Evolutionary conservation across 2,888 invertebrate species (phyloP).

Genomic region (Xylota segnis): DNA sequence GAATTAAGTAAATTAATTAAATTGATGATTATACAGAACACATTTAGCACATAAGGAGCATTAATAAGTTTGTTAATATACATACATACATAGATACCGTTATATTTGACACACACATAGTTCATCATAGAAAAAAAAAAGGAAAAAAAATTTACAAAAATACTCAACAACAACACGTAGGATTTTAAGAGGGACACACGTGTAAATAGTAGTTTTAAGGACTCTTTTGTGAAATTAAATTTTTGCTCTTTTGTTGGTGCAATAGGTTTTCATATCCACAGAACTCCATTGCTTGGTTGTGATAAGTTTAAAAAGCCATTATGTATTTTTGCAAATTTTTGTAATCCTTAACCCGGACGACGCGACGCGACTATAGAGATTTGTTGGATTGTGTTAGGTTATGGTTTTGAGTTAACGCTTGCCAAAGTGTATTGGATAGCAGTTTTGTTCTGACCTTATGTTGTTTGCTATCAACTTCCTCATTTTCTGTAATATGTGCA

Average conservation of each 20-base stretch:
- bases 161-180: slow-evolving; percentile 29
- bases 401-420: too few relatives aligned
- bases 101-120: slow-evolving; percentile 47
- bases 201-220: slow-evolving; percentile 70
- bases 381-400: neutral
- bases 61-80: slow-evolving; percentile 54
- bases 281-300: slow-evolving; percentile 70
- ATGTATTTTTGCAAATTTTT: slow-evolving; percentile 10
- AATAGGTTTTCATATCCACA: slow-evolving; percentile 36
- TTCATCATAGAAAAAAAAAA: slow-evolving; percentile 15
- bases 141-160: slow-evolving; percentile 34
- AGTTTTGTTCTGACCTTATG: too few relatives aligned
- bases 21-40: slow-evolving; percentile 48
- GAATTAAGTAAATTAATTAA: slow-evolving; percentile 51
- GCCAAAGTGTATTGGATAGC: too few relatives aligned
- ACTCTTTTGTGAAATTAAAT: neutral
- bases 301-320: slow-evolving; percentile 48
- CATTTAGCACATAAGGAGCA: slow-evolving; percentile 41
- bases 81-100: slow-evolving; percentile 29
- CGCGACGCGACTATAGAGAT: neutral
- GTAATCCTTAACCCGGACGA: too few relatives aligned
- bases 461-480: too few relatives aligned
- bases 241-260: slow-evolving; percentile 6
- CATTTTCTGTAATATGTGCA: too few relatives aligned
- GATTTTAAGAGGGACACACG: slow-evolving; percentile 3